phyloP scores from a whole-genome alignment of 2,888 invertebrate genomes.

The Agrotis puta region DNA sequence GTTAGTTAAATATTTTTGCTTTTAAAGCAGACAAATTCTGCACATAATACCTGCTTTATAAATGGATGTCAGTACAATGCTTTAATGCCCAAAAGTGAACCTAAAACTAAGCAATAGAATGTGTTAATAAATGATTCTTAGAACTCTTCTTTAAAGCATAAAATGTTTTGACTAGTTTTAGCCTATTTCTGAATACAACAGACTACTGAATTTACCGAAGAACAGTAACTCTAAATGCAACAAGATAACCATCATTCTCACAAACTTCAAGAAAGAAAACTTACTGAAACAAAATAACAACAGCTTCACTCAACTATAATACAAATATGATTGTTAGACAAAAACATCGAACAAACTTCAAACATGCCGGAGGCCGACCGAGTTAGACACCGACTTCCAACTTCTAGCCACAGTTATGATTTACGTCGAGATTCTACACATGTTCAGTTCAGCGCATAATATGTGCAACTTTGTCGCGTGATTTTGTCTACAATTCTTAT shows the following conservation, averaged over 20 bases:
- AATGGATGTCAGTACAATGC: too few species aligned
- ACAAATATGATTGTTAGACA: conserved; percentile 46
- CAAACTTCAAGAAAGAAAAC: conserved; percentile 6
- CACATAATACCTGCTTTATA: too few species aligned
- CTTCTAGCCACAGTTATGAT: conserved; percentile 68
- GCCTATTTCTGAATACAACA: too few species aligned
- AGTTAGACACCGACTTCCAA: conserved; percentile 69
- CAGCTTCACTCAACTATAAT: conserved; percentile 39
- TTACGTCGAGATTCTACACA: conserved; percentile 60
- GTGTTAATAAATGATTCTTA: not conserved
- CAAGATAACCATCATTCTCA: not conserved
- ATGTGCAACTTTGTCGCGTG: conserved; percentile 20
- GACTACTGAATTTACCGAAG: too few species aligned
- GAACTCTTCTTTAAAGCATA: not conserved
- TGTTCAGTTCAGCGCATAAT: conserved; percentile 20
- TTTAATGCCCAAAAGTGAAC: not conserved
- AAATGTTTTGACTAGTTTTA: too few species aligned
- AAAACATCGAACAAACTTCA: conserved; percentile 55
- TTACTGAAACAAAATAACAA: conserved; percentile 30
- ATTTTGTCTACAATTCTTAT: conserved; percentile 6
- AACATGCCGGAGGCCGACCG: conserved; percentile 62
- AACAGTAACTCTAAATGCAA: not conserved
- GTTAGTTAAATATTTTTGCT: not conserved
- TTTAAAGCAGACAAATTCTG: not conserved
- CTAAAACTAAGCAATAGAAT: not conserved